A percentile compares a stretch with the other conserved stretches of the same genome.
These are phyloP conservation scores for Vanessa tameamea DNA, from an alignment of 1,140 invertebrate genomes.

Conservation along the genomic window DNA sequence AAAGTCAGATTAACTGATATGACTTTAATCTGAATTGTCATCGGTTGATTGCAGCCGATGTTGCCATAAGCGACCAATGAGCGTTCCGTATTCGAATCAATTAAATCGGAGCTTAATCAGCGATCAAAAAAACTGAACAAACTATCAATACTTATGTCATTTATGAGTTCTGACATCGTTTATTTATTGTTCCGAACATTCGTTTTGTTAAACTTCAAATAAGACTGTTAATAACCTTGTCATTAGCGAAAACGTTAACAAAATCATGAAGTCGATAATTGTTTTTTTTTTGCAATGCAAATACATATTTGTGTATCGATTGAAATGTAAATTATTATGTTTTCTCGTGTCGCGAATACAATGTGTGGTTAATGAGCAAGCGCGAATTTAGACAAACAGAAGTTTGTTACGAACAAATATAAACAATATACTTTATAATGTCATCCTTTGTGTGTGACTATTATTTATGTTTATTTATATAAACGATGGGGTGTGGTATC, in stretches of 20 bases:
- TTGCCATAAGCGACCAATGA: too few species aligned
- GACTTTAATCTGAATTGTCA: too few species aligned
- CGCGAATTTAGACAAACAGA: slow-evolving; percentile 3
- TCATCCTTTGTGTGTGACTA: neutral
- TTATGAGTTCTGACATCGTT: too few species aligned
- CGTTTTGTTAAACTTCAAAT: neutral
- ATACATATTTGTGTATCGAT: slow-evolving; percentile 15
- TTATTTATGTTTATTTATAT: neutral
- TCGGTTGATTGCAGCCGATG: too few species aligned
- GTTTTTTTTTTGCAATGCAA: slow-evolving; percentile 17
- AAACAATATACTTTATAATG: neutral
- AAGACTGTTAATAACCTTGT: slow-evolving; percentile 1
- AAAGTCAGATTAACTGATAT: too few species aligned
- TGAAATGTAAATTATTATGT: slow-evolving; percentile 22
- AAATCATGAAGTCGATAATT: neutral
- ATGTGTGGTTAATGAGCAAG: slow-evolving; percentile 4
- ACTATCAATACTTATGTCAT: too few species aligned
- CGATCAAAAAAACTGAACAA: too few species aligned
- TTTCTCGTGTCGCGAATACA: neutral
- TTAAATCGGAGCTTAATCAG: too few species aligned
- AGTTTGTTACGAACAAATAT: neutral
- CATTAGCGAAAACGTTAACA: slow-evolving; percentile 9
- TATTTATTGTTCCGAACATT: too few species aligned
- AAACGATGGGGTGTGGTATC: too few species aligned
- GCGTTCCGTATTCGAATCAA: too few species aligned